phyloP scores from a whole-genome alignment of 1,140 invertebrate genomes.

The Eulimnadia texana region DNA sequence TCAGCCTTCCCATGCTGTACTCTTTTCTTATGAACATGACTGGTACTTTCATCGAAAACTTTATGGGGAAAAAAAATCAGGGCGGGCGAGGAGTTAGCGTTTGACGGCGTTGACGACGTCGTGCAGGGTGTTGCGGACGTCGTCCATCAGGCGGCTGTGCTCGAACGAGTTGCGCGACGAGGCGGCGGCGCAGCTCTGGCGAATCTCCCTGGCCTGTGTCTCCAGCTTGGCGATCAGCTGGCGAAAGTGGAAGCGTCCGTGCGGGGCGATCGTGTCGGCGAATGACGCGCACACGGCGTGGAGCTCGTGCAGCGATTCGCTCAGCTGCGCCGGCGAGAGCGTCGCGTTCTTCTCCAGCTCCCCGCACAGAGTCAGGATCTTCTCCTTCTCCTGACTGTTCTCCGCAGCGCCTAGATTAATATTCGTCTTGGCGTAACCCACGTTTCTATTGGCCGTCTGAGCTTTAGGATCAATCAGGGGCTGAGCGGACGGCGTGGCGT shows the following conservation, averaged over 20 bases:
- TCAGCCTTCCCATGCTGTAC: no score
- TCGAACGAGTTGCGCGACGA: slow-evolving; percentile 44
- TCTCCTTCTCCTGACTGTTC: slow-evolving; percentile 7
- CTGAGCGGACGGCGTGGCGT: slow-evolving; percentile 40
- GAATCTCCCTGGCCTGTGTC: slow-evolving; percentile 54
- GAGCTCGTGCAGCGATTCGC: slow-evolving; percentile 72
- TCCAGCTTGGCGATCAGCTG: slow-evolving; percentile 69
- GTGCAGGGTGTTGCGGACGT: slow-evolving; percentile 62
- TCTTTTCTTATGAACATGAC: no score
- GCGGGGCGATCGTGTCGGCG: slow-evolving; percentile 57
- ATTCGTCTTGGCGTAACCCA: slow-evolving; percentile 5
- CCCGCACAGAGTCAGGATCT: slow-evolving; percentile 49
- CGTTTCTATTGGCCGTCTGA: slow-evolving; percentile 7
- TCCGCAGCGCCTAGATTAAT: slow-evolving; percentile 3
- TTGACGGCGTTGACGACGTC: slow-evolving; percentile 66
- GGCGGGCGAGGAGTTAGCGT: no score
- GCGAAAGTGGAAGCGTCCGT: slow-evolving; percentile 73
- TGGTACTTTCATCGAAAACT: no score
- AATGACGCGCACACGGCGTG: slow-evolving; percentile 59
- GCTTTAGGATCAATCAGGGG: slow-evolving; percentile 15
- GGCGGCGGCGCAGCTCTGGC: slow-evolving; percentile 55
- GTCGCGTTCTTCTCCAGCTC: slow-evolving; percentile 48
- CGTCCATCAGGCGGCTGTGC: slow-evolving; percentile 47
- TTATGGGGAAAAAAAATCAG: no score
- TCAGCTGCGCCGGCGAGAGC: slow-evolving; percentile 46